A percentile compares a stretch with the other conserved stretches of the same genome.
These are phyloP conservation scores for Desmophyllum pertusum DNA, from an alignment of 92 coral and sea anemone species.

Conservation along the genomic window DNA sequence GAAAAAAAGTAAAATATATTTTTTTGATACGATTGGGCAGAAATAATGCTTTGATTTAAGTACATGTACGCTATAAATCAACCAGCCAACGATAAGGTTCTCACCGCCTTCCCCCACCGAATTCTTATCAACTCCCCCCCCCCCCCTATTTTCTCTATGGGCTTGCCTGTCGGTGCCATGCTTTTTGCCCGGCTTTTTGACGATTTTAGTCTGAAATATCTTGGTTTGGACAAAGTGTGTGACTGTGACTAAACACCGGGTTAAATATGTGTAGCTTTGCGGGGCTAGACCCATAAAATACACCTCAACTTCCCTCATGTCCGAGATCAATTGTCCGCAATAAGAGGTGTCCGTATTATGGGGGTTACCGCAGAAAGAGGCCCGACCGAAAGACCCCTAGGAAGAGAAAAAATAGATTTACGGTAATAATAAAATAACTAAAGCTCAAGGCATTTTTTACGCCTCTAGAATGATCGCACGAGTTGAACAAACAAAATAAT, in stretches of 20 bases:
- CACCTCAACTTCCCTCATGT: no score
- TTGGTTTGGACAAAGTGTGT: background rate
- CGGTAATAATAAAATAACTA: background rate
- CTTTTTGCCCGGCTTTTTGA: no score
- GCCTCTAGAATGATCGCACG: background rate
- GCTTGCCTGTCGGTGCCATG: no score
- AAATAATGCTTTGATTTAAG: background rate
- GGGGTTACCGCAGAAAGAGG: background rate
- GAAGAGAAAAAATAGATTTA: background rate
- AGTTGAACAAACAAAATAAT: background rate
- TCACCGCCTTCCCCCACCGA: background rate
- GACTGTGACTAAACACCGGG: background rate
- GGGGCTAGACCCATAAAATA: no score
- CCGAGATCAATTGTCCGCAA: no score
- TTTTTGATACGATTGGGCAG: background rate
- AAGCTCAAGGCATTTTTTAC: background rate
- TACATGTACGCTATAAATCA: background rate
- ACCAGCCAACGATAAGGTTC: background rate
- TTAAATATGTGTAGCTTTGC: no score
- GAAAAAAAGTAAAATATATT: background rate
- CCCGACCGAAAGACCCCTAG: background rate
- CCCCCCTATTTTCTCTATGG: background rate
- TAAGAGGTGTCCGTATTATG: no score
- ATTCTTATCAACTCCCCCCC: background rate
- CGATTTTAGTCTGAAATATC: background rate